phyloP scores from a whole-genome alignment of 2,888 invertebrate species.

The Mylabris sibirica region DNA sequence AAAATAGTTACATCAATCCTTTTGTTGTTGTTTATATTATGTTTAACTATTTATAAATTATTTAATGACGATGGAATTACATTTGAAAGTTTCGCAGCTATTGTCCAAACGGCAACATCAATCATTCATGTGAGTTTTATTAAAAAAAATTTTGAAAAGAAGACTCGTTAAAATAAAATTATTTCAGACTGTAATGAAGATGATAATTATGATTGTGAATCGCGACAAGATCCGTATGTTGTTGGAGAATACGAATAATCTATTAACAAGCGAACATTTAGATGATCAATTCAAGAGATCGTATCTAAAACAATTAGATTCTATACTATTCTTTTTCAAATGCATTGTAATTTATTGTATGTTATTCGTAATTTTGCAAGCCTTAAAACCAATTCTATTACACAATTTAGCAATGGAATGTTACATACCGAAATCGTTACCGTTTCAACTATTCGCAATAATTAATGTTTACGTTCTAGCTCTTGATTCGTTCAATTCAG shows the following conservation, averaged over 20 bases:
- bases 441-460: neutral
- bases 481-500: neutral
- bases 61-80: neutral
- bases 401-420: neutral
- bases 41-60: neutral
- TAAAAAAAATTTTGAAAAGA: neutral
- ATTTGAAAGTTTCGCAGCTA: neutral
- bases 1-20: neutral
- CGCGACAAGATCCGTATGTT: neutral
- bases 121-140: neutral
- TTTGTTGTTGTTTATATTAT: neutral
- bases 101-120: neutral
- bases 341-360: neutral
- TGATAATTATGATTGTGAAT: neutral
- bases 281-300: neutral
- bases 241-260: neutral
- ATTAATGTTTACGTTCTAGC: neutral
- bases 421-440: neutral
- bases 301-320: neutral
- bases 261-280: neutral
- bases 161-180: too few relatives aligned
- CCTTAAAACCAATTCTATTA: neutral
- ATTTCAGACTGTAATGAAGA: neutral
- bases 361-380: neutral
- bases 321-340: neutral